Conservation (phyloP, 2,113 vertebrate genomes). For the Elanoides forficatus region DNA sequence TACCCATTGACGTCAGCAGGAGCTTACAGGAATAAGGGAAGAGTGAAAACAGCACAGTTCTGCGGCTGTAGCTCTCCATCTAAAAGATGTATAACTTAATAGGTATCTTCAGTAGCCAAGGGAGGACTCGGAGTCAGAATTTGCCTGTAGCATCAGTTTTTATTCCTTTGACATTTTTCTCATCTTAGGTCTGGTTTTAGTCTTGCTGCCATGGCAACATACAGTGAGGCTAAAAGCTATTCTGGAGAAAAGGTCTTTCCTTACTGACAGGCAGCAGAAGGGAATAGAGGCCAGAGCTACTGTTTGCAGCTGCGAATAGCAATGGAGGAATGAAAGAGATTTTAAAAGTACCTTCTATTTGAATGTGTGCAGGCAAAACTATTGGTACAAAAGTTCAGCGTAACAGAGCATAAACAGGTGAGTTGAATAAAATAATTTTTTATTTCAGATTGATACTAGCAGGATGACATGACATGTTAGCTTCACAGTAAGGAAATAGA, state of each 20-base stretch:
- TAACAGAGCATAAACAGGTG: background rate
- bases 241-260: conserved; percentile 25
- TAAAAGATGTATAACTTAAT: conserved; percentile 29
- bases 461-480: background rate
- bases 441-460: background rate
- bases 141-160: background rate
- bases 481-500: background rate
- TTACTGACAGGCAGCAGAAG: background rate
- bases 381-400: background rate
- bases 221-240: conserved; percentile 49
- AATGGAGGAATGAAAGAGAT: background rate
- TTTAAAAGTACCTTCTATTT: background rate
- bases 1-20: conserved; percentile 25
- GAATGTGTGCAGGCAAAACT: background rate
- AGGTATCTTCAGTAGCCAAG: background rate
- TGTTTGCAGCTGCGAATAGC: background rate
- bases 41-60: background rate
- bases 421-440: background rate
- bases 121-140: background rate
- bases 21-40: background rate
- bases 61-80: background rate
- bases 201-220: conserved; percentile 61
- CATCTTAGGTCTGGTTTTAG: conserved; percentile 38
- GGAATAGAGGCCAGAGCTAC: background rate
- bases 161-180: conserved; percentile 27